phyloP scores from a whole-genome alignment of 2,888 invertebrate genomes.

The Calameuta idolon region DNA sequence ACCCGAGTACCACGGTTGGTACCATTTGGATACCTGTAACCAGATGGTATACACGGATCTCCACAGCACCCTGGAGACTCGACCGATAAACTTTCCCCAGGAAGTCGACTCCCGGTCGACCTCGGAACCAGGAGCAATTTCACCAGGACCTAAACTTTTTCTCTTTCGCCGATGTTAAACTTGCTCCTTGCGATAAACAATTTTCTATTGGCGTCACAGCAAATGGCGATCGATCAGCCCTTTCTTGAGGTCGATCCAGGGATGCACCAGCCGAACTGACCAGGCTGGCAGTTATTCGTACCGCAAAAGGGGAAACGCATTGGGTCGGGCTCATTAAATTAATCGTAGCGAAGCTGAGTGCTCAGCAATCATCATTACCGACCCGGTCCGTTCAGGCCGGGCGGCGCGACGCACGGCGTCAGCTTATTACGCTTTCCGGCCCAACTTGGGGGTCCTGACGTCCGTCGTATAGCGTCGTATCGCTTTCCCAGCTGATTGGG shows the following conservation, averaged over 20 bases:
- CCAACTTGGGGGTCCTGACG: background rate
- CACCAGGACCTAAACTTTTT: background rate
- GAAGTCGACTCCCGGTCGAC: constrained; percentile 22
- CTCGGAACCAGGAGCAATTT: background rate
- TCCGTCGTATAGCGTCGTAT: background rate
- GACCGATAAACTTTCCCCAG: constrained; percentile 31
- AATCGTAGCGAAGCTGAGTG: constrained; percentile 46
- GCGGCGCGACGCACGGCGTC: background rate
- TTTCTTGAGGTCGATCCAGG: background rate
- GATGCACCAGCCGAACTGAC: background rate
- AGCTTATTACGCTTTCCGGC: constrained; percentile 25
- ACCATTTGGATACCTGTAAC: background rate
- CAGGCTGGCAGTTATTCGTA: background rate
- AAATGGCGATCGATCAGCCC: background rate
- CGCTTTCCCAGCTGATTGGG: background rate
- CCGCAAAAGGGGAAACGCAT: constrained; percentile 15
- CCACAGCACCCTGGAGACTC: background rate
- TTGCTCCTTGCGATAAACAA: background rate
- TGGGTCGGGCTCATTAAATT: constrained; percentile 36
- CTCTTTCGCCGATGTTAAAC: background rate
- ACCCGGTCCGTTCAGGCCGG: constrained; percentile 5
- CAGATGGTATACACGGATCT: background rate
- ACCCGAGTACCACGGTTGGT: background rate
- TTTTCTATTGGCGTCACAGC: background rate
- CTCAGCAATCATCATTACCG: constrained; percentile 49